Percentiles rank a stretch among this genome's conserved stretches.
phyloP scores from a whole-genome alignment of 2,113 vertebrate species.

The Pachycephala philippinensis region DNA sequence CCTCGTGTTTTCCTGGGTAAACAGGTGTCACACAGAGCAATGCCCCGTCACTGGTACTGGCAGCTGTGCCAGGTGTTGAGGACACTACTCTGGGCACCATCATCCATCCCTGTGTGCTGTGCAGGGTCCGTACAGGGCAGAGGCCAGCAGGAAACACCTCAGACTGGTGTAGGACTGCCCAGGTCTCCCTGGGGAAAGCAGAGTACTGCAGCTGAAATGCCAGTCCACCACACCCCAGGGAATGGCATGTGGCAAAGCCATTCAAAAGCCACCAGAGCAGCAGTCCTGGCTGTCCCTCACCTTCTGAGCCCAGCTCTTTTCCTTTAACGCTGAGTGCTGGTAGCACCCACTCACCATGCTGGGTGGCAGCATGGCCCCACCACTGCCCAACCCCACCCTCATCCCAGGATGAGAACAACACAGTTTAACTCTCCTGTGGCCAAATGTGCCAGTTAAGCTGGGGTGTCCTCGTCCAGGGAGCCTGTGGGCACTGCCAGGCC shows the following conservation, averaged over 20 bases:
- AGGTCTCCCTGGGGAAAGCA: neutral
- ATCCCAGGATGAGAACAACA: neutral
- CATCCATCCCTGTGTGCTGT: neutral
- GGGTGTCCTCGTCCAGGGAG: neutral
- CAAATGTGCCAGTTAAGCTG: neutral
- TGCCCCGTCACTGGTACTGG: neutral
- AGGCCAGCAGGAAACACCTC: neutral
- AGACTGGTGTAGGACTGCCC: neutral
- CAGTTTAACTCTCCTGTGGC: neutral
- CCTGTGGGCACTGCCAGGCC: neutral
- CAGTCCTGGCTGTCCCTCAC: neutral
- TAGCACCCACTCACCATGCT: neutral
- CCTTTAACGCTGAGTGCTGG: neutral
- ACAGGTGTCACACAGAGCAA: neutral
- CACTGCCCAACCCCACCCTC: neutral
- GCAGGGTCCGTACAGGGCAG: neutral
- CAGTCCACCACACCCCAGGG: fast-evolving
- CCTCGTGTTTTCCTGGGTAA: neutral
- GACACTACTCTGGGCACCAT: fast-evolving
- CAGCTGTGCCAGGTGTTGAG: fast-evolving
- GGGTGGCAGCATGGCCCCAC: neutral
- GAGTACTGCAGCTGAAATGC: neutral
- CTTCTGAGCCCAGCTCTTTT: neutral
- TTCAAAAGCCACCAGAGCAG: neutral
- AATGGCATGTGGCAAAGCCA: neutral